phyloP scores from a whole-genome alignment of 2,888 invertebrate species.

The Leptinotarsa haldemani region DNA sequence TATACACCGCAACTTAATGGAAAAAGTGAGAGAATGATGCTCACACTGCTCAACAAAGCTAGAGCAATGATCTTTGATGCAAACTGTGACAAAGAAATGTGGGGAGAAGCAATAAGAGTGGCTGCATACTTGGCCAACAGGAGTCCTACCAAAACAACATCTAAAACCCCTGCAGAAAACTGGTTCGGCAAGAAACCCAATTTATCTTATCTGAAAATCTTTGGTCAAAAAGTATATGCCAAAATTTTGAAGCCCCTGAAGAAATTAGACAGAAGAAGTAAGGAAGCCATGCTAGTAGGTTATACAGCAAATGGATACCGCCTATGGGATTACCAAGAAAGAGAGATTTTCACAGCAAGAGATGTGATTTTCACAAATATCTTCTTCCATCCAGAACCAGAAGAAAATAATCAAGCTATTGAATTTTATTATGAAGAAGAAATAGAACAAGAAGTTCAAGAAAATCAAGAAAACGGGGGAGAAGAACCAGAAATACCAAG shows the following conservation, averaged over 20 bases:
- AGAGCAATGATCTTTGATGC: too few species aligned
- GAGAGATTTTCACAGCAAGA: neutral
- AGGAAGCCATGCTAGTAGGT: neutral
- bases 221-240: neutral
- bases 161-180: neutral
- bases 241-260: neutral
- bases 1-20: neutral
- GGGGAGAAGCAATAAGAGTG: constrained; percentile 2
- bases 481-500: neutral
- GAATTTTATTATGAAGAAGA: neutral
- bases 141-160: neutral
- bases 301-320: neutral
- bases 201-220: neutral
- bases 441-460: neutral
- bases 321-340: neutral
- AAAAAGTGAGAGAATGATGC: constrained; percentile 9
- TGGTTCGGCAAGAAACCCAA: neutral
- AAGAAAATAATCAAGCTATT: neutral
- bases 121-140: neutral
- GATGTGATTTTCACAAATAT: neutral
- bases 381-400: neutral
- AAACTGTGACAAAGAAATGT: too few species aligned
- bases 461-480: neutral
- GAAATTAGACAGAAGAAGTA: constrained; percentile 10
- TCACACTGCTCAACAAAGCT: too few species aligned